Evolutionary conservation across 2,113 vertebrate species (phyloP).

Genomic region (Bubo blakistoni): DNA sequence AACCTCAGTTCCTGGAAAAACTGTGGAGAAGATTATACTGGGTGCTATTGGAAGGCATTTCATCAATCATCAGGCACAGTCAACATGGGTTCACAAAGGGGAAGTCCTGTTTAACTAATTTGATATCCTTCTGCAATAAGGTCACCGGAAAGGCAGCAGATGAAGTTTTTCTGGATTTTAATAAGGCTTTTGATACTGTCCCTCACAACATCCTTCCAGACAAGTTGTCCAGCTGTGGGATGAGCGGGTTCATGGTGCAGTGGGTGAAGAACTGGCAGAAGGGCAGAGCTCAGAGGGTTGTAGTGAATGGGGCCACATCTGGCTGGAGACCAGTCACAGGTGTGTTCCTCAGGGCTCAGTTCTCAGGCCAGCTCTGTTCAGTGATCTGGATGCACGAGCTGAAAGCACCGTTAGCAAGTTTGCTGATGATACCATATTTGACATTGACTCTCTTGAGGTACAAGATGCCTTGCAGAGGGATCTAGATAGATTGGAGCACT

Average conservation of each 20-base stretch:
- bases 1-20: background rate
- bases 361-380: background rate
- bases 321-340: fast-evolving
- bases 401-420: background rate
- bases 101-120: background rate
- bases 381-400: background rate
- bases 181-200: background rate
- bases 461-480: background rate
- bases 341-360: background rate
- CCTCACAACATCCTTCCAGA: background rate
- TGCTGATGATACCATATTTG: background rate
- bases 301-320: background rate
- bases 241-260: background rate
- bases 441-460: background rate
- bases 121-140: background rate
- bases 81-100: background rate
- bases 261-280: background rate
- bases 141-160: background rate
- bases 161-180: background rate
- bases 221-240: background rate
- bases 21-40: background rate
- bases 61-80: background rate
- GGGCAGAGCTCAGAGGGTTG: background rate
- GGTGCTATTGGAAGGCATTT: background rate
- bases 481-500: background rate